These are phyloP conservation scores for Eucera pruinosa DNA, from an alignment of 2,888 invertebrate genomes.

Conservation along the genomic window DNA sequence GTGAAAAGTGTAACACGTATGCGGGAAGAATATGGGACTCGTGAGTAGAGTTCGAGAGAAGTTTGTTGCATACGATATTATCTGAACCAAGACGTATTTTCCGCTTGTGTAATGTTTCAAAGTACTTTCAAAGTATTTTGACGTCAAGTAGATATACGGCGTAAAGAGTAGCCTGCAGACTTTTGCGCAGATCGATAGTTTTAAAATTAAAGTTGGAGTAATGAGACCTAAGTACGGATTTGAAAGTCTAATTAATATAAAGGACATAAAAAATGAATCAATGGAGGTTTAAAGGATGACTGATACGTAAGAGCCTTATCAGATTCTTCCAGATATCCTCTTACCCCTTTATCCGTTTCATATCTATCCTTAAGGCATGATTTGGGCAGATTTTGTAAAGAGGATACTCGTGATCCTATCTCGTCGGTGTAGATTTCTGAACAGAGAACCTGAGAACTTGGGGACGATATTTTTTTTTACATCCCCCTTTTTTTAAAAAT, in stretches of 20 bases:
- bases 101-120: too few relatives aligned
- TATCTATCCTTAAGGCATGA: slow-evolving; percentile 10
- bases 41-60: too few relatives aligned
- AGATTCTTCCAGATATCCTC: slow-evolving; percentile 11
- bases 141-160: too few relatives aligned
- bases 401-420: slow-evolving; percentile 12
- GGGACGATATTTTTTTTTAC: not conserved
- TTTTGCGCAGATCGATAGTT: too few relatives aligned
- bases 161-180: too few relatives aligned
- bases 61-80: too few relatives aligned
- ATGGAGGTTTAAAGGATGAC: not conserved
- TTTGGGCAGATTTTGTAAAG: slow-evolving; percentile 13
- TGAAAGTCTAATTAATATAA: not conserved
- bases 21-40: too few relatives aligned
- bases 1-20: too few relatives aligned
- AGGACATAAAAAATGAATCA: not conserved
- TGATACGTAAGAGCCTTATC: slow-evolving; percentile 4
- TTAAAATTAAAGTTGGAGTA: too few relatives aligned
- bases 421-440: slow-evolving; percentile 9
- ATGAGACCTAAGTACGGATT: too few relatives aligned
- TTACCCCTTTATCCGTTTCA: not conserved
- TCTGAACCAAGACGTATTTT: too few relatives aligned
- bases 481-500: not conserved
- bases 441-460: not conserved
- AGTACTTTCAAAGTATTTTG: too few relatives aligned